phyloP scores from a whole-genome alignment of 2,797 vertebrate species.

The Huso huso region DNA sequence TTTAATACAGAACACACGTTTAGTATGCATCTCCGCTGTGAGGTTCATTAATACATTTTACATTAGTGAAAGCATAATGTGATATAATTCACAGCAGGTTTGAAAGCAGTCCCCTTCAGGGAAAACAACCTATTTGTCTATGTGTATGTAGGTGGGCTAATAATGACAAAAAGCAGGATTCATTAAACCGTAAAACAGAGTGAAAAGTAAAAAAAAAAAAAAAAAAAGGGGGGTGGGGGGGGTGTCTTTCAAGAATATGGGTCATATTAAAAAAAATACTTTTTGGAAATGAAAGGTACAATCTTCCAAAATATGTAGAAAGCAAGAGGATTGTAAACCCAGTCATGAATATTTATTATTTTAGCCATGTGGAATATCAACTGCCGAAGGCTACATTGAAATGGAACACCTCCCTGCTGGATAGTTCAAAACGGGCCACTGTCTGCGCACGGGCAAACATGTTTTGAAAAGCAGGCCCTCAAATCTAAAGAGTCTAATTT shows the following conservation, averaged over 20 bases:
- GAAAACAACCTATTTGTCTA: slow-evolving; percentile 20
- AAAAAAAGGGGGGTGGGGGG: background rate
- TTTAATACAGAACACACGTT: slow-evolving; percentile 13
- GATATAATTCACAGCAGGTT: background rate
- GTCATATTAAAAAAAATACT: background rate
- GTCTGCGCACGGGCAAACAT: background rate
- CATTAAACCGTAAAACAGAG: background rate
- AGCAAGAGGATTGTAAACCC: background rate
- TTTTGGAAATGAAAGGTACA: background rate
- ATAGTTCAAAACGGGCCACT: background rate
- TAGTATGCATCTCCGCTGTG: slow-evolving; percentile 21
- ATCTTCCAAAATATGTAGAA: background rate
- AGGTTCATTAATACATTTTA: background rate
- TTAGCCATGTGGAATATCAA: background rate
- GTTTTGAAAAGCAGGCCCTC: background rate
- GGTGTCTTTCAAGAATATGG: slow-evolving; percentile 5
- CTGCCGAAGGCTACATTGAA: background rate
- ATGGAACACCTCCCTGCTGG: background rate
- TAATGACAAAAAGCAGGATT: slow-evolving; percentile 23
- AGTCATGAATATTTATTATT: background rate
- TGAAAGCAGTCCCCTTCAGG: slow-evolving; percentile 8
- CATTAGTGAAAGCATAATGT: background rate
- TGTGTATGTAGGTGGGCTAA: slow-evolving; percentile 20
- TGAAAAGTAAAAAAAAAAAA: slow-evolving; percentile 2
- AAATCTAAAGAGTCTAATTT: background rate